Evolutionary conservation across 2,888 invertebrate genomes (phyloP).

Genomic region (Conomelus anceps): DNA sequence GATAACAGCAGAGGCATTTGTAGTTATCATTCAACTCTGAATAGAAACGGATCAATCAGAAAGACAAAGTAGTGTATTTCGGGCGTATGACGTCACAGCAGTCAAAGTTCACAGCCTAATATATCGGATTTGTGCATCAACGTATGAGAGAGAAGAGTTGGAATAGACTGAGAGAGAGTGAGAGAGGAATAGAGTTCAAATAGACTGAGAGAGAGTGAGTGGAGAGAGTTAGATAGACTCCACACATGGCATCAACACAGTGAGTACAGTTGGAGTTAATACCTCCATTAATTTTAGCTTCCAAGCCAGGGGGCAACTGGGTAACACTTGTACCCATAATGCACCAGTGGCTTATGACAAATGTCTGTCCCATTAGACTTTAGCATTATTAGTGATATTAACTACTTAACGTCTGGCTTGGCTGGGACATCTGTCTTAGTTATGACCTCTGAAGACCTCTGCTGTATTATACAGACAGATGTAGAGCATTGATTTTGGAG

Average conservation of each 20-base stretch:
- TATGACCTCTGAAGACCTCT: not conserved
- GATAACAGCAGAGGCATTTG: not conserved
- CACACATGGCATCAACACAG: not conserved
- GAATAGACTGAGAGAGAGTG: not conserved
- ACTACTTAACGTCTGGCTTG: not conserved
- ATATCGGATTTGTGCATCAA: not conserved
- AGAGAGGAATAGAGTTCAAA: not conserved
- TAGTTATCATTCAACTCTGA: not conserved
- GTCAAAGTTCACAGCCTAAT: too few species aligned
- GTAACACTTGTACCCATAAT: not conserved
- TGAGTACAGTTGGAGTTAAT: not conserved
- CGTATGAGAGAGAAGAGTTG: not conserved
- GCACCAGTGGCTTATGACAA: not conserved
- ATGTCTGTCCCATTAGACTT: not conserved
- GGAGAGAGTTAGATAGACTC: not conserved
- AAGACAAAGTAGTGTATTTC: too few species aligned
- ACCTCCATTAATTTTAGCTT: not conserved
- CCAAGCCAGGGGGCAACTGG: too few species aligned
- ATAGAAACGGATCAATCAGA: not conserved
- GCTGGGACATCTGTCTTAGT: not conserved
- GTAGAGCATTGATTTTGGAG: not conserved
- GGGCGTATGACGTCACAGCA: not conserved
- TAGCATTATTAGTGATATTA: not conserved
- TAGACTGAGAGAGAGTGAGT: too few species aligned
- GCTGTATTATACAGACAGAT: not conserved